Percentiles rank a stretch among this genome's conserved stretches.
Evolutionary conservation across 1,140 invertebrate genomes (phyloP).

Genomic region (Scaptomyza pallida): DNA sequence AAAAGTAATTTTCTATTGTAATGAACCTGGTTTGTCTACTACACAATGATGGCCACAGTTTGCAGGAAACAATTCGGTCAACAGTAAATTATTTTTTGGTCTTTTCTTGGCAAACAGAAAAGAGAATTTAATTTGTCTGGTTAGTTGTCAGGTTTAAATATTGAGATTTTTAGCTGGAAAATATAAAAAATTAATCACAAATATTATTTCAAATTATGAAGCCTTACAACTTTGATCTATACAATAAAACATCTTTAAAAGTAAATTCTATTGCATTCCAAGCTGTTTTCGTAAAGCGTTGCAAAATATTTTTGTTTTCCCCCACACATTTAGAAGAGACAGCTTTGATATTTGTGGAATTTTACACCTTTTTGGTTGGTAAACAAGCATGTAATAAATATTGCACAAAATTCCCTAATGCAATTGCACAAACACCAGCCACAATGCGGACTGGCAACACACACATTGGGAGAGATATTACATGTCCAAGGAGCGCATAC

Average conservation of each 20-base stretch:
- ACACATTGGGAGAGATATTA: slow-evolving; percentile 58
- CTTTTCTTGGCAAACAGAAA: neutral
- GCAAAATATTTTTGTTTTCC: slow-evolving; percentile 9
- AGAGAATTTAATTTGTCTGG: neutral
- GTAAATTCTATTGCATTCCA: neutral
- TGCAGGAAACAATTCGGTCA: neutral
- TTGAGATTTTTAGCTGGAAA: neutral
- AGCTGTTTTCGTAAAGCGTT: neutral
- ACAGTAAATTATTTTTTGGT: neutral
- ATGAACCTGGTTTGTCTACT: neutral
- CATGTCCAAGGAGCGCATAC: slow-evolving; percentile 16
- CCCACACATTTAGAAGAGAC: neutral
- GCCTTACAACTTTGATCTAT: too few relatives aligned
- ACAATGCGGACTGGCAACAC: slow-evolving; percentile 57
- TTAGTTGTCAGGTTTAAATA: neutral
- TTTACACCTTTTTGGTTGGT: slow-evolving; percentile 30
- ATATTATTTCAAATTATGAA: neutral
- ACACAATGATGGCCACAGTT: neutral
- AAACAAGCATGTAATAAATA: slow-evolving; percentile 56
- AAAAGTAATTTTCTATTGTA: neutral
- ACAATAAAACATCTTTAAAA: too few relatives aligned
- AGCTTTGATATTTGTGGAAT: slow-evolving; percentile 52
- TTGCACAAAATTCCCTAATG: slow-evolving; percentile 62
- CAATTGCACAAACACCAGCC: slow-evolving; percentile 66
- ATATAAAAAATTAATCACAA: neutral